Evolutionary conservation across 2,888 invertebrate species (phyloP), one percentile per base, ranked within the genome.

Genomic region (Pachycephus smyrnensis): DNA sequence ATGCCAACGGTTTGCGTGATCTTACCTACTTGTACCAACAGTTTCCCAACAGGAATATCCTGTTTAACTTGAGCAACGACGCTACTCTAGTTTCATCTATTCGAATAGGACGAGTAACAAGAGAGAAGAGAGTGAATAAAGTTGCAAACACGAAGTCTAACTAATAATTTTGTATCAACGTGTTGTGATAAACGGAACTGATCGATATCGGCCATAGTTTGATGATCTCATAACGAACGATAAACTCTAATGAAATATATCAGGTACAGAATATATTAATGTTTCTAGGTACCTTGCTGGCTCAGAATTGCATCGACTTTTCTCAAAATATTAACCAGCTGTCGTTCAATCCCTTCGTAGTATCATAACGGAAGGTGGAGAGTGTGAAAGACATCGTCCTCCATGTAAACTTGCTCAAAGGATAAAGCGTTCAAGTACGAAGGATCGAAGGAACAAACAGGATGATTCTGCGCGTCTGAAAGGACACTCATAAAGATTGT

Each of bases 381-480:
- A 33, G 33, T 4, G 3, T 33, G 33, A 33, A 33, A 33, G 33
- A 33, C 33, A 4, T 33, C 33, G 33, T 33, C 33, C 33, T 33
- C 33, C 33, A 15, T 55, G 23, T 55, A 55, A 55, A 55, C 55
- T 55, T 55, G 55, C 55, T 55, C 55, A 55, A 55, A 23, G 55
- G 23, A 55, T 55, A 55, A 55, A 23, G 23, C 55, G 6, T 55
- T 55, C 23, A 23, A 55, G 9, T 55, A 55, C 55, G 55, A 79
- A 77, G 83, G 84, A 86, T 86, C 84, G 86, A 84, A 83, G 75
- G 80, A 79, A 80, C 79, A 80, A 82, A 80, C 80, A 81, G 83
- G 83, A 87, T 87, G 87, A 85, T 86, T 85, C 85, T 86, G 86
- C 87, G 87, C 86, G 86, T 85, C 83, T 85, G 81, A 84, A 77